Evolutionary conservation across 1,140 invertebrate species (phyloP).

Genomic region (Drosophila lowei): DNA sequence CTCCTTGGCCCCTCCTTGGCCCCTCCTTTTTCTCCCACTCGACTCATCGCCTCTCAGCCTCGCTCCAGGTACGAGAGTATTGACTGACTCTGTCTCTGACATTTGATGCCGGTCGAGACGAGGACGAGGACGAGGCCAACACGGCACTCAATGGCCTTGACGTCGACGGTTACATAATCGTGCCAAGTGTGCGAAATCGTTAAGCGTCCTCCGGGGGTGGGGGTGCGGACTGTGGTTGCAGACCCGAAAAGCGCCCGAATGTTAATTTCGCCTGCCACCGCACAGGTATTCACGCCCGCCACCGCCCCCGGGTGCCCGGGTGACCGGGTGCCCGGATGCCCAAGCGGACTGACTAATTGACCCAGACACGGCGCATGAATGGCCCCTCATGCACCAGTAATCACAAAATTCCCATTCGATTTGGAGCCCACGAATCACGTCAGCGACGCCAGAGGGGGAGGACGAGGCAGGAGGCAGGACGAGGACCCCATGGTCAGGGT

Average conservation of each 20-base stretch:
- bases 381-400: constrained; percentile 47
- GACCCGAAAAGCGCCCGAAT: constrained; percentile 15
- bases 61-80: constrained; percentile 8
- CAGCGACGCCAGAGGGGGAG: not conserved
- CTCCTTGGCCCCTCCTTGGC: too few species aligned
- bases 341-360: constrained; percentile 43
- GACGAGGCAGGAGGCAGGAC: too few species aligned
- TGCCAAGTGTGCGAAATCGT: constrained; percentile 26
- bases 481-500: constrained; percentile 33
- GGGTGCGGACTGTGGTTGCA: constrained; percentile 13
- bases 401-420: constrained; percentile 38
- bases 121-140: not conserved
- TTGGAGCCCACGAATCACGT: constrained; percentile 20
- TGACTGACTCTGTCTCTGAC: constrained; percentile 36
- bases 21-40: too few species aligned
- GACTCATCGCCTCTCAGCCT: not conserved
- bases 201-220: not conserved
- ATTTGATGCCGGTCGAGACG: constrained; percentile 44
- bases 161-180: constrained; percentile 45
- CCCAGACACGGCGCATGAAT: constrained; percentile 43
- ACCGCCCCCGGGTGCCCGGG: too few species aligned
- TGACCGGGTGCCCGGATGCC: not conserved
- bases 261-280: constrained; percentile 14
- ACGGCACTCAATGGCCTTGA: constrained; percentile 39
- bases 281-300: constrained; percentile 9